Conservation (phyloP, 2,888 invertebrate genomes). For the Oscheius sp. region DNA sequence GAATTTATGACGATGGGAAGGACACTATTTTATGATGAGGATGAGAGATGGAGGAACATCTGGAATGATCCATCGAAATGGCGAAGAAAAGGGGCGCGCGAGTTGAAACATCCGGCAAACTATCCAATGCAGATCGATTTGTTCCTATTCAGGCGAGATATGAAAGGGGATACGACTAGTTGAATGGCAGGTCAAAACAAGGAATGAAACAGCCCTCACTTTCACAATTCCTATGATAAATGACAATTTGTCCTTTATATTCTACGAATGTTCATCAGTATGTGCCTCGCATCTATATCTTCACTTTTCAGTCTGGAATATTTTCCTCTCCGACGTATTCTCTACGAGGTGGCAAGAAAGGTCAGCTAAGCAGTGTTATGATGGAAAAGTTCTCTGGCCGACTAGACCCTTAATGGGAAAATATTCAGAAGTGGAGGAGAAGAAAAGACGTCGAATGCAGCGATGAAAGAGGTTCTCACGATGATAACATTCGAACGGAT, state of each 20-base stretch:
- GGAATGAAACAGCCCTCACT: not conserved
- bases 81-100: not conserved
- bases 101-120: not conserved
- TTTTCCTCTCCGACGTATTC: constrained; percentile 11
- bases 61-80: not conserved
- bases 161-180: too few species aligned
- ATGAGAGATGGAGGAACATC: constrained; percentile 1
- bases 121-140: not conserved
- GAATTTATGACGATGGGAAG: not conserved
- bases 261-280: not conserved
- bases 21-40: not conserved
- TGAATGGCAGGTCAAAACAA: not conserved
- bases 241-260: not conserved
- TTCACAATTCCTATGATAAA: not conserved
- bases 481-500: not conserved
- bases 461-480: too few species aligned
- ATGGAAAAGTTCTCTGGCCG: constrained; percentile 4
- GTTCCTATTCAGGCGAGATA: not conserved
- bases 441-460: not conserved
- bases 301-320: not conserved
- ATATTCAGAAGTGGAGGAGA: constrained; percentile 2
- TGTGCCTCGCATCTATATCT: not conserved
- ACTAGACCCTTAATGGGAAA: not conserved
- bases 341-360: not conserved
- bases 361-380: constrained; percentile 1